phyloP scores from a whole-genome alignment of 2,797 vertebrate species.

The Phalloptychus januarius region DNA sequence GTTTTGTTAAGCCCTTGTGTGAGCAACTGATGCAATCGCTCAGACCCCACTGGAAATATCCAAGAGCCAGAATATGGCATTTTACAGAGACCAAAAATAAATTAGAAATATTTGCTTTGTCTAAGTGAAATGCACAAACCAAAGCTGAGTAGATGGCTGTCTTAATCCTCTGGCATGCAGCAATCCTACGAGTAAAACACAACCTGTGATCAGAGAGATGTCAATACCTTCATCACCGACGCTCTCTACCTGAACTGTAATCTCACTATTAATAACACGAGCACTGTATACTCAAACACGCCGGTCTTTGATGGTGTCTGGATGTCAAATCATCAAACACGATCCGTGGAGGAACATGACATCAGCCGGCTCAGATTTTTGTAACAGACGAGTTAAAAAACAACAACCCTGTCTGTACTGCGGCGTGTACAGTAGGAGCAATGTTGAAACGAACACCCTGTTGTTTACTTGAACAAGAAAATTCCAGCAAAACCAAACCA shows the following conservation, averaged over 20 bases:
- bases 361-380: conserved; percentile 31
- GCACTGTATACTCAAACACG: conserved; percentile 5
- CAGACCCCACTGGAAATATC: conserved; percentile 23
- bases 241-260: conserved; percentile 27
- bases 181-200: conserved; percentile 29
- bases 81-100: neutral
- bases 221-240: conserved; percentile 46
- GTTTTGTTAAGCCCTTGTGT: conserved; percentile 14
- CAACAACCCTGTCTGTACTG: conserved; percentile 15
- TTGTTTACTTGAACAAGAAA: neutral
- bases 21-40: conserved; percentile 20
- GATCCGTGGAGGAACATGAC: conserved; percentile 32
- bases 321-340: conserved; percentile 51
- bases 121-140: conserved; percentile 42
- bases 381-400: conserved; percentile 32
- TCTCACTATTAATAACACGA: conserved; percentile 24
- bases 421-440: neutral
- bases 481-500: conserved; percentile 5
- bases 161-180: conserved; percentile 52
- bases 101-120: conserved; percentile 32
- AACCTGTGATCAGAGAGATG: conserved; percentile 54
- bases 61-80: conserved; percentile 21
- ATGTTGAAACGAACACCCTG: neutral
- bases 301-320: conserved; percentile 24
- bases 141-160: conserved; percentile 11